Evolutionary conservation across 2,888 invertebrate genomes (phyloP).

Genomic region (Plemyria rubiginata): DNA sequence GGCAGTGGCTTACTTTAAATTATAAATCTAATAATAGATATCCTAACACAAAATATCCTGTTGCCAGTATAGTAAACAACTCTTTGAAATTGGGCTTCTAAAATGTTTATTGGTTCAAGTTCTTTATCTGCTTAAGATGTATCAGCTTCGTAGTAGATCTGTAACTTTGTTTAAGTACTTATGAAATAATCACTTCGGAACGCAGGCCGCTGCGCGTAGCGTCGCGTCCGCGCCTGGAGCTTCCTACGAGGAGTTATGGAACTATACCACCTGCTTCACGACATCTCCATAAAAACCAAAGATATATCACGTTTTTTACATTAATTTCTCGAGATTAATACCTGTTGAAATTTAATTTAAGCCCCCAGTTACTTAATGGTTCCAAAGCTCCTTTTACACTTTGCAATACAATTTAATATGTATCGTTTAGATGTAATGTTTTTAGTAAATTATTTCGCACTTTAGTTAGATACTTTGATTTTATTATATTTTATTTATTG

Average conservation of each 20-base stretch:
- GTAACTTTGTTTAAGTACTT: constrained; percentile 83
- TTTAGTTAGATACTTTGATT: constrained; percentile 78
- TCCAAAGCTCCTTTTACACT: constrained; percentile 81
- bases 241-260: constrained; percentile 77
- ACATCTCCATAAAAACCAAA: constrained; percentile 77
- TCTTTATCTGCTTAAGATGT: constrained; percentile 78
- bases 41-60: constrained; percentile 29
- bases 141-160: constrained; percentile 82
- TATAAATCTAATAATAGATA: constrained; percentile 39
- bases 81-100: constrained; percentile 40
- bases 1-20: constrained; percentile 54
- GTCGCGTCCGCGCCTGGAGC: constrained; percentile 42
- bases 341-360: constrained; percentile 69
- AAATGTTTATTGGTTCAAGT: constrained; percentile 64
- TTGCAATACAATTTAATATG: constrained; percentile 78
- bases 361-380: constrained; percentile 74
- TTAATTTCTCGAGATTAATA: constrained; percentile 74
- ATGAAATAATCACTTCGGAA: constrained; percentile 68
- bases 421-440: constrained; percentile 81
- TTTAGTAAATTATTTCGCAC: constrained; percentile 83
- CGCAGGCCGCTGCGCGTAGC: constrained; percentile 50
- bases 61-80: constrained; percentile 25
- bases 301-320: constrained; percentile 79
- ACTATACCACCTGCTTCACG: constrained; percentile 61
- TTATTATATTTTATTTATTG: constrained; percentile 80